Evolutionary conservation across 2,113 vertebrate species (phyloP), one percentile per base, ranked within the genome.

Genomic region (Cyprinus carpio): DNA sequence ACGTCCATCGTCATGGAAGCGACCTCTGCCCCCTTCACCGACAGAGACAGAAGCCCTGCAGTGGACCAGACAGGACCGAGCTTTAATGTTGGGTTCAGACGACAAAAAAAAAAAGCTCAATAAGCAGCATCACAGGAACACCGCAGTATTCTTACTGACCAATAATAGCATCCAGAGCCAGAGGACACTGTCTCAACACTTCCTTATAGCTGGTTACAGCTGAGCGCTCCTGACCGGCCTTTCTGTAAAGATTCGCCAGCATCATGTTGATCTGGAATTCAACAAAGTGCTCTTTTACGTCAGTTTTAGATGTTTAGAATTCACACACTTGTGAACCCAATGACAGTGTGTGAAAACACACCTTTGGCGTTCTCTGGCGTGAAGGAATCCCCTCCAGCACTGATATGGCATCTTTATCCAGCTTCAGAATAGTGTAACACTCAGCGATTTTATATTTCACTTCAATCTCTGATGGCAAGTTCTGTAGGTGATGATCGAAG

Each of bases 371-470:
- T 88, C 98, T 96, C 89, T 99, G 98, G 69, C 98, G 95, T 67
- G 98, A 98, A 81, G 98, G 97, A 88, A 99, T 98, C 77, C 98
- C 97, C 90, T 99, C 98, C 2, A 99, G 95, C 88, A 99, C 96
- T 40, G 98, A 97, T 37, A 99, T 98, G 43, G 98, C 98, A 90
- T 99, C 97, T 94, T 99, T 99, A 90, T 99, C 98, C 91, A 99
- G 94, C 89, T 99, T 99, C 87, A 99, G 87, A 94, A 98, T 98
- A 4, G 97, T 99, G 46, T 99, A 99, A 81, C 98, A 99, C 86
- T 99, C 98, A 37, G 98, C 97, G 91, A 99, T 99, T 93, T 99
- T 99, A 90, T 99, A 99, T 87, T 99, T 99, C 13, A 99, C 97
- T 92, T 99, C 98, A 83, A 99, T 99, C 93, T 99, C 98, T 82